A percentile compares a stretch with the other conserved stretches of the same genome.
Evolutionary conservation across 2,888 invertebrate genomes (phyloP).

Genomic region (Neoaliturus tenellus): DNA sequence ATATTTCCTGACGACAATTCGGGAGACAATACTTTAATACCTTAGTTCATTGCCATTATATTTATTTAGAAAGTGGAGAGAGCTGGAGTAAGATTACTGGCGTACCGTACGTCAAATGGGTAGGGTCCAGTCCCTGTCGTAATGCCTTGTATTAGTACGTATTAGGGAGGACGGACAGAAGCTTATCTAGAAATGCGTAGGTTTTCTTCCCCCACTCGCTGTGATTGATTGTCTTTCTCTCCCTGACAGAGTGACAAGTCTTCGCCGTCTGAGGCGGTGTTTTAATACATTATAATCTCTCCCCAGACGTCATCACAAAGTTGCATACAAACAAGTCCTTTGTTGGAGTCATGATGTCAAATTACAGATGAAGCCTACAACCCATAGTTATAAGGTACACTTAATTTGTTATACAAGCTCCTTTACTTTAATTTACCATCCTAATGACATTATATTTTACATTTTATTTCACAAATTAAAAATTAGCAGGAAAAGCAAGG

Average conservation of each 20-base stretch:
- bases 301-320: neutral
- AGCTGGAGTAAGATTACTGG: neutral
- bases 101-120: neutral
- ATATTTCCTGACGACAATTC: neutral
- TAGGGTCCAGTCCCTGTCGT: neutral
- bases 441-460: no score
- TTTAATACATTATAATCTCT: neutral
- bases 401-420: no score
- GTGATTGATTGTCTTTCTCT: conserved; percentile 8
- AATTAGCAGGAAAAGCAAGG: no score
- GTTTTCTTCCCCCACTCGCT: neutral
- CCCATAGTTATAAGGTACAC: no score
- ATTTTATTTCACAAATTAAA: no score
- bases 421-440: no score
- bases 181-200: neutral
- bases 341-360: no score
- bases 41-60: neutral
- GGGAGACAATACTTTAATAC: neutral
- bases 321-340: no score
- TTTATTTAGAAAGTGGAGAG: neutral
- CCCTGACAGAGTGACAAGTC: neutral
- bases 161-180: neutral
- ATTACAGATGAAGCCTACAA: no score
- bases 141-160: neutral
- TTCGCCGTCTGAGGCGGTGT: neutral